Conservation (phyloP, 2,113 vertebrate species). For the Camelus bactrianus region DNA sequence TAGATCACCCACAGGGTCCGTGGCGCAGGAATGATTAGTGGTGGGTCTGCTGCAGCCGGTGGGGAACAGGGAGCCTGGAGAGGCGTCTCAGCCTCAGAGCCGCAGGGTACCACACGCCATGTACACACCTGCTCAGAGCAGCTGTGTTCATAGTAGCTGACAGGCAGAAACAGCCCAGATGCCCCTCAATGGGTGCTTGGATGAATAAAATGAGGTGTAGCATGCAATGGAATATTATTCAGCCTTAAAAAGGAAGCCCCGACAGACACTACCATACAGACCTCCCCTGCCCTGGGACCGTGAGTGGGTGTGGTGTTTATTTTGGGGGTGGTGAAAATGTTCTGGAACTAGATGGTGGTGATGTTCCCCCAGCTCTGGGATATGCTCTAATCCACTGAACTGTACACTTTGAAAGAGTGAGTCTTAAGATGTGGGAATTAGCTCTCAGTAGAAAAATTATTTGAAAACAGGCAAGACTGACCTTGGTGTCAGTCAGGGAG, state of each 20-base stretch:
- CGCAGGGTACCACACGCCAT: background rate
- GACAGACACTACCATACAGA: background rate
- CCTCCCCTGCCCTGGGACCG: too few relatives aligned
- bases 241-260: background rate
- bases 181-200: background rate
- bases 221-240: background rate
- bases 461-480: too few relatives aligned
- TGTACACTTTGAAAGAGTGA: background rate
- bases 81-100: background rate
- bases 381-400: background rate
- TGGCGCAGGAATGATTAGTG: background rate
- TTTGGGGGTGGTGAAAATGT: background rate
- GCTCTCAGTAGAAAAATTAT: background rate
- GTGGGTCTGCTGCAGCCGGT: background rate
- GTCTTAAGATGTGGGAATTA: background rate
- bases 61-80: background rate
- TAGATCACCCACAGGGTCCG: background rate
- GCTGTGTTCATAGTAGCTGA: background rate
- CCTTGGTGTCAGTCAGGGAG: too few relatives aligned
- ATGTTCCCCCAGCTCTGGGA: background rate
- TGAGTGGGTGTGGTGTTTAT: background rate
- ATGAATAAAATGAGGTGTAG: background rate
- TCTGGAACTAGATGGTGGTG: background rate
- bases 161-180: background rate
- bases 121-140: background rate